Conservation (phyloP, 2,797 vertebrate genomes). For the Hybognathus amarus region DNA sequence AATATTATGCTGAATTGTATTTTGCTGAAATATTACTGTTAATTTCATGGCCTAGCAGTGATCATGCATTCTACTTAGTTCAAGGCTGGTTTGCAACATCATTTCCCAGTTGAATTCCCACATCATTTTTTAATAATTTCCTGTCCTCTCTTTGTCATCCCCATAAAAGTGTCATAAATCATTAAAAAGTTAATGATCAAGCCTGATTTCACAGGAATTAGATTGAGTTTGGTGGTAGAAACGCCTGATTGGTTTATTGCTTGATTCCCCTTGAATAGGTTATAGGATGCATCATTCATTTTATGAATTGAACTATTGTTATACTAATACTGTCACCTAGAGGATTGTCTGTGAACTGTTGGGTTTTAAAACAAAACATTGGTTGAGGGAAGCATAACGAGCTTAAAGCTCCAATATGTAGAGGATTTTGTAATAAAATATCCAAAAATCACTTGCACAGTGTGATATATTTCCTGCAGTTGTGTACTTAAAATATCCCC, state of each 20-base stretch:
- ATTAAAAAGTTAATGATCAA: neutral
- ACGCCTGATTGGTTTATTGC: neutral
- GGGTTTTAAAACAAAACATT: too few species aligned
- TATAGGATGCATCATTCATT: neutral
- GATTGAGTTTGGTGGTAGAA: neutral
- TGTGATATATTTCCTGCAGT: too few species aligned
- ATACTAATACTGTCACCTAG: constrained; percentile 24
- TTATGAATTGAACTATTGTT: neutral
- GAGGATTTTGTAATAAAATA: too few species aligned
- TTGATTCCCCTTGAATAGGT: neutral
- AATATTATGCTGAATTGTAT: neutral
- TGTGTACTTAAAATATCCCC: too few species aligned
- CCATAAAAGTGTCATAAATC: neutral
- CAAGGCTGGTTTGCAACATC: neutral
- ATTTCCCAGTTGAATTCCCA: neutral
- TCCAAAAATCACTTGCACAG: too few species aligned
- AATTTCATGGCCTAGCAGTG: neutral
- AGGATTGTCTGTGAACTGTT: constrained; percentile 23
- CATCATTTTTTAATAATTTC: neutral
- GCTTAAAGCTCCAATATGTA: too few species aligned
- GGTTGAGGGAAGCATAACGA: neutral
- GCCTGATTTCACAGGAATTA: neutral
- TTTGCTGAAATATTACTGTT: neutral
- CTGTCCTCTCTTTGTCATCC: neutral
- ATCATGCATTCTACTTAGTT: neutral